Percentiles rank a stretch among this genome's conserved stretches.
phyloP scores from a whole-genome alignment of 2,113 vertebrate species.

The Lamprotornis superbus region DNA sequence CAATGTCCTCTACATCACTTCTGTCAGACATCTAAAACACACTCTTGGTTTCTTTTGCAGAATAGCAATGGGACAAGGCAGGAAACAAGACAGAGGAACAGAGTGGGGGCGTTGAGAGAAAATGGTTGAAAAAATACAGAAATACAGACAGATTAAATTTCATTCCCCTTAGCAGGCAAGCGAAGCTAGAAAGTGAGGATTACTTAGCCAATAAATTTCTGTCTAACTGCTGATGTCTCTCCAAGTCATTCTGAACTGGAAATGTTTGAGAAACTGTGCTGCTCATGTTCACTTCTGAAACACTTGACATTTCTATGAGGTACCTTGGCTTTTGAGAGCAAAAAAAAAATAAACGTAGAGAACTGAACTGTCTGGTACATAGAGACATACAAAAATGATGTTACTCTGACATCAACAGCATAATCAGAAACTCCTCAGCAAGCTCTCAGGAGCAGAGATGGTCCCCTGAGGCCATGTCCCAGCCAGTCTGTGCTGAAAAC shows the following conservation, averaged over 20 bases:
- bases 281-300: not conserved
- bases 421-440: not conserved
- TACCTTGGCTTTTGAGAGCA: not conserved
- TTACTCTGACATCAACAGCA: not conserved
- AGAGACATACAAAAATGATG: accelerated
- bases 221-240: not conserved
- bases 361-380: not conserved
- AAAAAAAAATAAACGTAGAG: not conserved
- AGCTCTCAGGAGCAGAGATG: not conserved
- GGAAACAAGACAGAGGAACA: not conserved
- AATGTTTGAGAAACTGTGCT: not conserved
- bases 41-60: not conserved
- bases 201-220: not conserved
- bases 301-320: not conserved
- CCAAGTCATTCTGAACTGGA: not conserved
- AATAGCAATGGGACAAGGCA: not conserved
- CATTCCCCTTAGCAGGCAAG: not conserved
- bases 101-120: accelerated
- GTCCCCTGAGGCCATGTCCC: not conserved
- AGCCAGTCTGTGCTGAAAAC: not conserved
- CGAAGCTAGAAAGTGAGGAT: not conserved
- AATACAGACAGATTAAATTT: not conserved
- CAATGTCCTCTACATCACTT: accelerated
- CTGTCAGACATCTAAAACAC: not conserved
- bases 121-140: not conserved